Conservation (phyloP, 92 coral and sea anemone genomes). For the Umimayanthus chanpuru region DNA sequence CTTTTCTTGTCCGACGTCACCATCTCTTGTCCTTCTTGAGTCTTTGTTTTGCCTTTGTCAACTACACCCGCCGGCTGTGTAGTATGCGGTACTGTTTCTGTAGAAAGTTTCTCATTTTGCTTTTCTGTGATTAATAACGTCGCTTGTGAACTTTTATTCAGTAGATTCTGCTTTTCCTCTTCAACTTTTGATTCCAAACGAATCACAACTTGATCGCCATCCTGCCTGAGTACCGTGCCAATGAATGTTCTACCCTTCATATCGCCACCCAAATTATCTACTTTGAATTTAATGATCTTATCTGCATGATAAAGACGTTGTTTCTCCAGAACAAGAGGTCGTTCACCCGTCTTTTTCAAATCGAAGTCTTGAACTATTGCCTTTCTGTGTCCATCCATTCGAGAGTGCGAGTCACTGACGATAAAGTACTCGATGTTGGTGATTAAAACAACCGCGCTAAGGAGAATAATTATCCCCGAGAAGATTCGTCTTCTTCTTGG, state of each 20-base stretch:
- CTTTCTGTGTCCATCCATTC: background rate
- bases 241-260: background rate
- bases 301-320: background rate
- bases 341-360: background rate
- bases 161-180: too few relatives aligned
- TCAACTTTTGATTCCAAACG: background rate
- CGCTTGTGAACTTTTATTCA: background rate
- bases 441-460: background rate
- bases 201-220: background rate
- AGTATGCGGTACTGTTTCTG: background rate
- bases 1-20: background rate
- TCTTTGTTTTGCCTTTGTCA: background rate
- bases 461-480: background rate
- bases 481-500: conserved; percentile 15
- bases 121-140: too few relatives aligned
- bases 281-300: background rate
- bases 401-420: background rate
- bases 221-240: background rate
- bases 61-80: background rate
- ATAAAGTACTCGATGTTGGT: background rate
- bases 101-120: background rate
- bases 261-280: background rate
- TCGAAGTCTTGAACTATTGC: background rate
- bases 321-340: background rate
- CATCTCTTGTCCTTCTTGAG: background rate